Evolutionary conservation across 2,888 invertebrate genomes (phyloP).

Genomic region (Apantesis nais): DNA sequence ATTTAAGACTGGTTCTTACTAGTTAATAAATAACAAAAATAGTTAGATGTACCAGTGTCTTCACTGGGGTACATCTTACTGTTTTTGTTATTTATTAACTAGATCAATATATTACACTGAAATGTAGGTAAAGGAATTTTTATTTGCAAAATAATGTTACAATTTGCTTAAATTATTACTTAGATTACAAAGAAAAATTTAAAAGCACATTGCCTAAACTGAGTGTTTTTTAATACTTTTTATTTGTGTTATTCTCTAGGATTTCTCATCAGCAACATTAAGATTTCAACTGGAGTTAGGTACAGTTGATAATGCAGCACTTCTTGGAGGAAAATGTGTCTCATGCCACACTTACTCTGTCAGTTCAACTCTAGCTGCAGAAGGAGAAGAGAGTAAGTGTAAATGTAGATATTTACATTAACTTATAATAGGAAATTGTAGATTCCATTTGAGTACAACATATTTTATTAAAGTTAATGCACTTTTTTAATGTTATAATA

Average conservation of each 20-base stretch:
- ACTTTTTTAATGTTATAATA: not conserved
- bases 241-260: slow-evolving; percentile 58
- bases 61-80: too few relatives aligned
- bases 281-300: slow-evolving; percentile 86
- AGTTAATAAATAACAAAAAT: too few relatives aligned
- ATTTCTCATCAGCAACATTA: slow-evolving; percentile 85
- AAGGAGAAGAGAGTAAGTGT: slow-evolving; percentile 81
- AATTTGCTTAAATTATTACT: too few relatives aligned
- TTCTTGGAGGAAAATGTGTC: slow-evolving; percentile 80
- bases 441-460: not conserved
- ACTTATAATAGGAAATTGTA: not conserved
- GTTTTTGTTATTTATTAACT: too few relatives aligned
- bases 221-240: too few relatives aligned
- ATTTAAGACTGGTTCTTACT: too few relatives aligned
- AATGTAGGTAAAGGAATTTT: too few relatives aligned
- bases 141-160: too few relatives aligned
- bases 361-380: slow-evolving; percentile 75
- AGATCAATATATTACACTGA: too few relatives aligned
- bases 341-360: slow-evolving; percentile 84
- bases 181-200: too few relatives aligned
- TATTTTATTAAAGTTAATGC: not conserved
- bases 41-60: too few relatives aligned
- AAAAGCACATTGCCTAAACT: too few relatives aligned
- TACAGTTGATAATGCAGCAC: slow-evolving; percentile 61
- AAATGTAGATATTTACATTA: not conserved